These are phyloP conservation scores for Athalia circularis DNA, from an alignment of 2,888 invertebrate species.

Conservation along the genomic window DNA sequence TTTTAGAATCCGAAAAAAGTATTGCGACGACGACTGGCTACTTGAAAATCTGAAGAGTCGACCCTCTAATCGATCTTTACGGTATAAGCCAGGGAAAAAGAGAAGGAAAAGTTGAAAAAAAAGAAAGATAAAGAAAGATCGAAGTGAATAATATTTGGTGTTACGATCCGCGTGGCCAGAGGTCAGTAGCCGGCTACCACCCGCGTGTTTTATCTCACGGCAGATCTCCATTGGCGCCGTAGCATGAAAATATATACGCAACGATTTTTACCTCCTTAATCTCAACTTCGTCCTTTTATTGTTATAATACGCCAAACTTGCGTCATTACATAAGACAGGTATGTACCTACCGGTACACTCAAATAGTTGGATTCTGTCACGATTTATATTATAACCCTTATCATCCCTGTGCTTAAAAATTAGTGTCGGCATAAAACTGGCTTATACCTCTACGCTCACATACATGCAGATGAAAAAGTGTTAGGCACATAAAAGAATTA, in stretches of 20 bases:
- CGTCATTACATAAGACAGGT: not conserved
- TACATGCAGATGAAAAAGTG: no score
- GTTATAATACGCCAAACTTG: no score
- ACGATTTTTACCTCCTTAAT: not conserved
- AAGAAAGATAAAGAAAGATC: not conserved
- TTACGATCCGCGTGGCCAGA: conserved; percentile 8
- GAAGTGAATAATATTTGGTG: conserved; percentile 15
- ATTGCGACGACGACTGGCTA: not conserved
- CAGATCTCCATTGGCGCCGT: conserved; percentile 25
- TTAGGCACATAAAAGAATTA: no score
- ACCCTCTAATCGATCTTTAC: conserved; percentile 16
- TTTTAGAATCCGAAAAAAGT: not conserved
- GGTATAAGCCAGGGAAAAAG: not conserved
- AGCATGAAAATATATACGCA: not conserved
- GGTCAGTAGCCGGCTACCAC: conserved; percentile 24
- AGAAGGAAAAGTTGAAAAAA: not conserved
- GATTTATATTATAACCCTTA: no score
- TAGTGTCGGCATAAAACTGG: no score
- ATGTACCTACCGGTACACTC: not conserved
- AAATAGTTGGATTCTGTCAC: no score
- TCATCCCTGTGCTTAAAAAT: no score
- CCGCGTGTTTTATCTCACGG: conserved; percentile 34
- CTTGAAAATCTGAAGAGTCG: not conserved
- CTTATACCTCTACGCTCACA: no score
- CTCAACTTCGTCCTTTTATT: conserved; percentile 15